Base-by-base conservation (phyloP, 1,140 invertebrate species). In the Oscheius sp. region DNA sequence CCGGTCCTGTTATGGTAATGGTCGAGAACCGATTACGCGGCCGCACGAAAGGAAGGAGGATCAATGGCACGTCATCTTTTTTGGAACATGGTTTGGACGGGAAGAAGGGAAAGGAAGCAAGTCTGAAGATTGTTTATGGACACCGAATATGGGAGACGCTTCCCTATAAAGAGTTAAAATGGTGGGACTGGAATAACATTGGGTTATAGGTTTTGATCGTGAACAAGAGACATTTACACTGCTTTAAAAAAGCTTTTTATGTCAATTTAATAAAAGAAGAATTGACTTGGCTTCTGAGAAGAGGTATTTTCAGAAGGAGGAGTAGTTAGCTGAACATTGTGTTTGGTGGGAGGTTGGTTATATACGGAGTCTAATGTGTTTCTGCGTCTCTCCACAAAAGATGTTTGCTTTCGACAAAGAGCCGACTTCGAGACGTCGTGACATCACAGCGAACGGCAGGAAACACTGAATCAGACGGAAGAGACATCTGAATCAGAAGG, bases 1-100 rank as follows among this genome's bases (percentile, higher is more conserved):
- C 49, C 49, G 49, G 49, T 55, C 49, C 49, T 20, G 49, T 55
- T 55, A 55, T 55, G 49, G 23, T 55, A 55, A 55, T 55, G 49
- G 49, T 55, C 49, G 49, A 55, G 49, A 55, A 4, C 28, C 23
- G 7, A 55, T 15, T 13, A 26, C 49, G 49, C 49, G 49, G 28
- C 10, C 10, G n/a, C 10, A 42, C 10, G 38, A 10, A 42, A 10
- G 10, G 38, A 26, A 15, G 23, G 23, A 15, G 23, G 49, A 23
- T 7, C 23, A 55, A 55, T 4, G 7, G 49, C 7, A 23, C 4
- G 49, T n/a, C 38, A 10, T 42, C 10, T 10, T 42, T 42, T 42
- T 10, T 42, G 38, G 38, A n/a, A n/a, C 10, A 42, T 10, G 10
- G 10, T n/a, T n/a, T 42, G n/a, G n/a, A 42, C 10, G 38, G 38